These are phyloP conservation scores for Sterna hirundo DNA, from an alignment of 2,113 vertebrate genomes.

Conservation along the genomic window DNA sequence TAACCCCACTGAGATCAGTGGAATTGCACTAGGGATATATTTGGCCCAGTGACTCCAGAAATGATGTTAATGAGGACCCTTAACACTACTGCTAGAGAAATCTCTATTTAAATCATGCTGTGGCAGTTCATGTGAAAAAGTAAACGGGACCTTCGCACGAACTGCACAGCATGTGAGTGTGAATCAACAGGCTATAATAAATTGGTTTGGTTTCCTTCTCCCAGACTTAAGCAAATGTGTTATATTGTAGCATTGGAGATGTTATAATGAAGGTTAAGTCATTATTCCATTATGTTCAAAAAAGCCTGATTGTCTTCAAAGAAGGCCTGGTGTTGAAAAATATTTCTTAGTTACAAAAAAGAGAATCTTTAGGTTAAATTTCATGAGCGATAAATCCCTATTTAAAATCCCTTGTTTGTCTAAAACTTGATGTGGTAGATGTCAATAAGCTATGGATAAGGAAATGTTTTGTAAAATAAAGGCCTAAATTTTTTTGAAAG, in stretches of 20 bases:
- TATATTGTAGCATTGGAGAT: constrained; percentile 28
- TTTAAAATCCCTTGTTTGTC: not conserved
- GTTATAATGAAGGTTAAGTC: not conserved
- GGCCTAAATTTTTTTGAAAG: not conserved
- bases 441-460: not conserved
- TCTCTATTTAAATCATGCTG: constrained; percentile 72
- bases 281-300: not conserved
- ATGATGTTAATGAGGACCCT: constrained; percentile 67
- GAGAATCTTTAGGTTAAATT: not conserved
- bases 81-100: constrained; percentile 57
- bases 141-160: constrained; percentile 67
- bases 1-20: constrained; percentile 65
- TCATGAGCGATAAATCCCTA: not conserved
- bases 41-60: constrained; percentile 64
- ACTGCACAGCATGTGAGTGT: constrained; percentile 68
- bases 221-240: constrained; percentile 31
- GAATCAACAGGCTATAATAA: constrained; percentile 69
- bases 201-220: constrained; percentile 49
- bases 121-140: constrained; percentile 72
- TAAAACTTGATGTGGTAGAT: not conserved
- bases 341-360: not conserved
- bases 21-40: constrained; percentile 56
- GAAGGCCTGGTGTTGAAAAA: not conserved
- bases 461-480: not conserved
- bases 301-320: not conserved